Conservation (phyloP, 2,888 invertebrate species). For the Poecilus cupreus region DNA sequence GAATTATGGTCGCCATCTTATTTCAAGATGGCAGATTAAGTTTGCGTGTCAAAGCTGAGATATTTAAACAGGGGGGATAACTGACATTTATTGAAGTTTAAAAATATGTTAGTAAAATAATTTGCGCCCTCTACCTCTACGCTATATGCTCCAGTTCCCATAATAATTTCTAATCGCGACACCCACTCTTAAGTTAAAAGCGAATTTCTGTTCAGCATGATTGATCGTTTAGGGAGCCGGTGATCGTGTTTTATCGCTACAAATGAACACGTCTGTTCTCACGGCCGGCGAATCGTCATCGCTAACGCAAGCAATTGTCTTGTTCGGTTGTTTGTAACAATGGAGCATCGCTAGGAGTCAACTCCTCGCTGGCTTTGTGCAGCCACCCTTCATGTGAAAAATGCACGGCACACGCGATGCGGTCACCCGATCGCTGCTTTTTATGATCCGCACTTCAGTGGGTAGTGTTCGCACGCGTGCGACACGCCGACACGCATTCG, state of each 20-base stretch:
- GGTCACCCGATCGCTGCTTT: slow-evolving; percentile 37
- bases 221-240: slow-evolving; percentile 29
- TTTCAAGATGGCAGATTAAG: too few species aligned
- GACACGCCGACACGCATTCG: neutral
- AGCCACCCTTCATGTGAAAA: slow-evolving; percentile 44
- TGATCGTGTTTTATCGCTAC: slow-evolving; percentile 42
- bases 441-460: slow-evolving; percentile 36
- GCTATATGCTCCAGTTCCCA: slow-evolving; percentile 3
- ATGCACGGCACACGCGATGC: slow-evolving; percentile 41
- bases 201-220: slow-evolving; percentile 25
- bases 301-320: slow-evolving; percentile 15
- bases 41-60: too few species aligned
- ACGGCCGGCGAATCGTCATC: slow-evolving; percentile 24
- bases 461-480: neutral
- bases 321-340: slow-evolving; percentile 22
- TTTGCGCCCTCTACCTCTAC: neutral
- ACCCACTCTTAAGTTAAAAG: slow-evolving; percentile 23
- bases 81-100: too few species aligned
- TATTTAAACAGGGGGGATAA: too few species aligned
- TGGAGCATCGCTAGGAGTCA: slow-evolving; percentile 2
- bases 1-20: too few species aligned
- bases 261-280: slow-evolving; percentile 44
- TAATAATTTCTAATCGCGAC: slow-evolving; percentile 11
- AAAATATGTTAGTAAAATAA: neutral
- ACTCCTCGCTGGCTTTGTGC: neutral